These are phyloP conservation scores for Latrodectus geometricus DNA, from an alignment of 1,140 invertebrate genomes.

Conservation along the genomic window DNA sequence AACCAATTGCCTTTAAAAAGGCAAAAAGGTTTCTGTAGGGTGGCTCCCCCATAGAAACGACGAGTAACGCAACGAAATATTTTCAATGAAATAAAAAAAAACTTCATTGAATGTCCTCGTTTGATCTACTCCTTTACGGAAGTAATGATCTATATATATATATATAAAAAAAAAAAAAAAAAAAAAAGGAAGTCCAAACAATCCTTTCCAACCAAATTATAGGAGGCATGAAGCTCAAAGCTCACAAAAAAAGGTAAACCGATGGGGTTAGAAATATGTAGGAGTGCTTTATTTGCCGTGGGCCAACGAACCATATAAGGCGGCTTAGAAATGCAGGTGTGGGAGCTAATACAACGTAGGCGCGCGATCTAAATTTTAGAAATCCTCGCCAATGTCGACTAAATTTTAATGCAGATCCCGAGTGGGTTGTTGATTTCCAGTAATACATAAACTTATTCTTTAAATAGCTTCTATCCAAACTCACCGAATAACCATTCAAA, in stretches of 20 bases:
- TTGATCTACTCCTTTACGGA: background rate
- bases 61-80: too few relatives aligned
- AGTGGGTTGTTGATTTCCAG: too few relatives aligned
- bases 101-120: too few relatives aligned
- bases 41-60: too few relatives aligned
- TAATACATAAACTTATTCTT: background rate
- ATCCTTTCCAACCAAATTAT: background rate
- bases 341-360: slow-evolving; percentile 38
- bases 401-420: too few relatives aligned
- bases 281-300: slow-evolving; percentile 41
- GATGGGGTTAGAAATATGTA: slow-evolving; percentile 44
- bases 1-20: too few relatives aligned
- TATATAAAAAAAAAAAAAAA: too few relatives aligned
- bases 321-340: slow-evolving; percentile 13
- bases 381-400: background rate
- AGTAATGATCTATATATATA: background rate
- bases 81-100: too few relatives aligned
- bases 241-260: background rate
- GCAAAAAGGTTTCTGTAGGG: too few relatives aligned
- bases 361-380: slow-evolving; percentile 32
- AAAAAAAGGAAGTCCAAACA: background rate
- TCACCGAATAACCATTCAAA: too few relatives aligned
- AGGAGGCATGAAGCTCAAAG: slow-evolving; percentile 24
- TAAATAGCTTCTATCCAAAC: background rate
- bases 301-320: slow-evolving; percentile 21